phyloP scores from a whole-genome alignment of 92 coral and sea anemone species.

The Porites cylindrica region DNA sequence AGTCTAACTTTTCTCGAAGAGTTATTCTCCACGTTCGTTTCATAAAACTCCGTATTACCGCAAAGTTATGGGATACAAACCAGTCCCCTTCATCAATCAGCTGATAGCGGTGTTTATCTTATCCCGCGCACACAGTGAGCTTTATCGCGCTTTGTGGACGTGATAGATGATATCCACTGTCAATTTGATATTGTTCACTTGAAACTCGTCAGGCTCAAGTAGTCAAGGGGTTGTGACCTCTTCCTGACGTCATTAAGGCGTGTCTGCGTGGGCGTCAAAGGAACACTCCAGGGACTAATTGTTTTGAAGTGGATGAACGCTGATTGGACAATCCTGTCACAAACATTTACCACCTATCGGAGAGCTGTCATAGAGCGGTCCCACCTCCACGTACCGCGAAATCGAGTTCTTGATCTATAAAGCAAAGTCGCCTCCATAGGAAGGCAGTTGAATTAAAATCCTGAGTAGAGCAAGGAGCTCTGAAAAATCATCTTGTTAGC shows the following conservation, averaged over 20 bases:
- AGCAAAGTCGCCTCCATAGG: conserved; percentile 24
- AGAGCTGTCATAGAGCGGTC: conserved; percentile 83
- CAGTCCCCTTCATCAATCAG: conserved; percentile 4
- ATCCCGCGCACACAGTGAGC: conserved; percentile 57
- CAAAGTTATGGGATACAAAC: neutral
- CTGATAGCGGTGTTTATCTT: conserved; percentile 56
- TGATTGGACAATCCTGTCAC: conserved; percentile 83
- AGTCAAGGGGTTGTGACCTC: conserved; percentile 84
- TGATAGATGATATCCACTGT: conserved; percentile 78
- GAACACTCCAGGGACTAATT: conserved; percentile 89
- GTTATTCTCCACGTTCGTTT: neutral
- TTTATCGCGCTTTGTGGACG: conserved; percentile 50
- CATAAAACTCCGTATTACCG: neutral
- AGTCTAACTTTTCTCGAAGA: neutral
- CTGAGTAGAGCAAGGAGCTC: neutral
- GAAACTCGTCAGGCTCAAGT: conserved; percentile 50
- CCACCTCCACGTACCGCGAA: conserved; percentile 87
- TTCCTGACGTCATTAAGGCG: conserved; percentile 97
- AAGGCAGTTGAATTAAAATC: conserved; percentile 52
- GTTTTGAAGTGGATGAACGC: conserved; percentile 68
- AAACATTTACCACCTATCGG: conserved; percentile 92
- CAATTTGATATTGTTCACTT: conserved; percentile 71
- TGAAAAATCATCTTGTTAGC: neutral
- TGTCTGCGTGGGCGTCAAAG: conserved; percentile 96
- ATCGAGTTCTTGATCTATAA: conserved; percentile 58